Evolutionary conservation across 2,888 invertebrate genomes (phyloP).

Genomic region (Xestia rhomboidea): DNA sequence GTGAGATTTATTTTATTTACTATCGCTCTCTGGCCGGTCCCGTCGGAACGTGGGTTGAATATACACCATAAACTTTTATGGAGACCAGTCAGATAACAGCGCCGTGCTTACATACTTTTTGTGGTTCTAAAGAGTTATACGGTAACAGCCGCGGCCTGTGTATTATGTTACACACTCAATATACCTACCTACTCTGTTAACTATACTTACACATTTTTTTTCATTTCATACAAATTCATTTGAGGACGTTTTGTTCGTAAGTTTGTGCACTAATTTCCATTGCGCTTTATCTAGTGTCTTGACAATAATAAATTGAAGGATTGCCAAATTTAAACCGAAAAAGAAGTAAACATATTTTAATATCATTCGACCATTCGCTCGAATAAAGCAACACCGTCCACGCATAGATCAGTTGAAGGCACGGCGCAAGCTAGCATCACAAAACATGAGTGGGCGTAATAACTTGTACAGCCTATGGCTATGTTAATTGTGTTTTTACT

Average conservation of each 20-base stretch:
- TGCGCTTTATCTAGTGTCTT: neutral
- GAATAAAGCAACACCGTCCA: neutral
- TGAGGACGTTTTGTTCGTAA: neutral
- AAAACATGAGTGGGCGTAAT: conserved; percentile 39
- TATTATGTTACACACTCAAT: too few species aligned
- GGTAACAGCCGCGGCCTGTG: conserved; percentile 19
- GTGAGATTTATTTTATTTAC: conserved; percentile 77
- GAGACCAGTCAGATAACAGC: conserved; percentile 75
- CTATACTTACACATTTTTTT: too few species aligned
- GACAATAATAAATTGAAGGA: neutral
- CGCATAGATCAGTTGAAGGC: neutral
- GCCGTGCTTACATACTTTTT: conserved; percentile 65
- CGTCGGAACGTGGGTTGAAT: conserved; percentile 74
- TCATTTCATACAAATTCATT: neutral
- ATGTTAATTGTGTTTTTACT: conserved; percentile 27
- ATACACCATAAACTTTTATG: conserved; percentile 82
- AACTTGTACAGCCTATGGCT: conserved; percentile 28
- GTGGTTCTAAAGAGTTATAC: conserved; percentile 67
- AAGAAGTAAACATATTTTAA: neutral
- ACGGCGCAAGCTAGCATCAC: neutral
- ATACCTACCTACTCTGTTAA: too few species aligned
- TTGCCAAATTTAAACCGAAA: neutral
- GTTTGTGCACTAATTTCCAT: neutral
- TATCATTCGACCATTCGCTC: neutral
- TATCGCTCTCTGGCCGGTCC: conserved; percentile 59